phyloP scores from a whole-genome alignment of 2,888 invertebrate genomes.

The Melanostoma scalare region DNA sequence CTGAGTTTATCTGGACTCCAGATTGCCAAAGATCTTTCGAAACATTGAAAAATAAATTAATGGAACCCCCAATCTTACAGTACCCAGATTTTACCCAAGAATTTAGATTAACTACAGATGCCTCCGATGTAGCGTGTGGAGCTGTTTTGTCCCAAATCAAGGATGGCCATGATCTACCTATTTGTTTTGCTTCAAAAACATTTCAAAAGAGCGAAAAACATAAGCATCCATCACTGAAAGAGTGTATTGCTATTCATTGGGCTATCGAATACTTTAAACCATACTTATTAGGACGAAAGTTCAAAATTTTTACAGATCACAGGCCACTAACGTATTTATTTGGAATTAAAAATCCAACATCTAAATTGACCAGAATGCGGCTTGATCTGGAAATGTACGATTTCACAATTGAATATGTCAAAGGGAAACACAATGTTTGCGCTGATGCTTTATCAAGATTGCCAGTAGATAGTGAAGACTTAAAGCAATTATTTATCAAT shows the following conservation, averaged over 20 bases:
- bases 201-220: slow-evolving; percentile 73
- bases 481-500: slow-evolving; percentile 29
- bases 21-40: no score
- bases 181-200: slow-evolving; percentile 73
- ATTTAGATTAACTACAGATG: slow-evolving; percentile 76
- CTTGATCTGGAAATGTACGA: slow-evolving; percentile 13
- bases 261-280: slow-evolving; percentile 74
- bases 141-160: slow-evolving; percentile 74
- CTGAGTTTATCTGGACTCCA: no score
- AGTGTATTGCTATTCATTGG: slow-evolving; percentile 66
- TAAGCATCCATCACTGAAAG: slow-evolving; percentile 74
- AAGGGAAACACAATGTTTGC: slow-evolving; percentile 27
- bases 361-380: slow-evolving; percentile 71
- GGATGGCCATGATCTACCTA: slow-evolving; percentile 40
- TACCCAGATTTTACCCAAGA: no score
- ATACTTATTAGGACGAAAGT: slow-evolving; percentile 74
- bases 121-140: slow-evolving; percentile 74
- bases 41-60: no score
- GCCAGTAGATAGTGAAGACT: slow-evolving; percentile 16
- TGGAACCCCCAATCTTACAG: no score
- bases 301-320: slow-evolving; percentile 57
- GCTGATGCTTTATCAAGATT: slow-evolving; percentile 7
- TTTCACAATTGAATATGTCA: slow-evolving; percentile 30
- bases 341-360: slow-evolving; percentile 73
- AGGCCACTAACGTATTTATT: slow-evolving; percentile 73